These are phyloP conservation scores for Campoplex nolae DNA, from an alignment of 2,888 invertebrate species.

Conservation along the genomic window DNA sequence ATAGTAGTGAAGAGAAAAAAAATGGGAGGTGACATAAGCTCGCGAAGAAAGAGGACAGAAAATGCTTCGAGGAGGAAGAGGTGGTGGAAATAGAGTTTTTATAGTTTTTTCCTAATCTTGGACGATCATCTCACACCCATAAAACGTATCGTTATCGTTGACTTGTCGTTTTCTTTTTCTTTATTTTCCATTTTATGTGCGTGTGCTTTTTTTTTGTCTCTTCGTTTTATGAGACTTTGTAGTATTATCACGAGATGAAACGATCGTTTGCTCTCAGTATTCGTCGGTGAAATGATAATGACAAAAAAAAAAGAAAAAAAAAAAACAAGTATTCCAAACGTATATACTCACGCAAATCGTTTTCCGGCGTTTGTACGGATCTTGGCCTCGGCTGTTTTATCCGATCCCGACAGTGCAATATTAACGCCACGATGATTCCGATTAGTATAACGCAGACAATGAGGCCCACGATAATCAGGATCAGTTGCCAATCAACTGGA, in stretches of 20 bases:
- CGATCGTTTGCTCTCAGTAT: conserved; percentile 26
- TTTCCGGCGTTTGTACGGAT: conserved; percentile 81
- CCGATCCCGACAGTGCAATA: conserved; percentile 90
- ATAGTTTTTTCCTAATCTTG: conserved; percentile 27
- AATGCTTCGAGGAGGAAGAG: background rate
- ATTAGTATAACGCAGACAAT: conserved; percentile 95
- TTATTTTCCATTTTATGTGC: background rate
- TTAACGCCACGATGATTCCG: conserved; percentile 93
- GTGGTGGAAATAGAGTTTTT: conserved; percentile 22
- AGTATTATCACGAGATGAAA: conserved; percentile 33
- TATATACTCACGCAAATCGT: conserved; percentile 83
- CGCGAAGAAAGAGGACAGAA: conserved; percentile 8
- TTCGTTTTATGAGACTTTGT: conserved; percentile 2
- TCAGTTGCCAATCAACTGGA: conserved; percentile 84
- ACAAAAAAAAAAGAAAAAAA: background rate
- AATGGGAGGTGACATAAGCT: conserved; percentile 18
- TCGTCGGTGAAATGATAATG: conserved; percentile 17
- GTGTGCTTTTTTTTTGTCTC: background rate
- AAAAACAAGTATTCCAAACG: conserved; percentile 35
- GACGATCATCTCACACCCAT: conserved; percentile 37
- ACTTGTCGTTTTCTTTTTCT: conserved; percentile 11
- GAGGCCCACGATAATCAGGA: conserved; percentile 92
- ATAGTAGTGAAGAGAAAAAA: background rate
- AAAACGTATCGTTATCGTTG: conserved; percentile 46
- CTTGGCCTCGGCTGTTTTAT: conserved; percentile 82